Base-by-base conservation (phyloP, 2,888 invertebrate species). In the Agonopterix alstromeriana region DNA sequence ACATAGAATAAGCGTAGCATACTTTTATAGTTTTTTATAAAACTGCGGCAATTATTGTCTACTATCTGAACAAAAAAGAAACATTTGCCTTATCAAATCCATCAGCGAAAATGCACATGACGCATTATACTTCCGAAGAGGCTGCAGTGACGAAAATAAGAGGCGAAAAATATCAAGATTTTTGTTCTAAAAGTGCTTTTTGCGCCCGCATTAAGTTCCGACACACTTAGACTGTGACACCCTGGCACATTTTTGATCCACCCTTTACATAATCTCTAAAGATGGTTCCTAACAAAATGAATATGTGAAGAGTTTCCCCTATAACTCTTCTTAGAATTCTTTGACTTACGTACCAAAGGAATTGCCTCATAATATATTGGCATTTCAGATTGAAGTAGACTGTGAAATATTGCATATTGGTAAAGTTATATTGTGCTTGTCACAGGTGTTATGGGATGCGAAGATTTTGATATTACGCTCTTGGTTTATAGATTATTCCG, bases 401-500 rank as follows among this genome's bases (percentile, higher is more conserved):
- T 80, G 76, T 82, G 82, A 87, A 80, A 85, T 84, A 86, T 81
- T 68, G 82, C 77, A 80, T 85, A 86, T 86, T 85, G 86, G 83
- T 77, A 85, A 86, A 87, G 85, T 87, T 87, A 83, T 86, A 86
- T 86, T 83, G 80, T 79, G 65, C 73, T 72, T 78, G 82, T 84
- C 81, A 77, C 81, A 82, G 82, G 79, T 82, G 81, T 80, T 73
- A 76, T 70, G 67, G 74, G 74, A 65, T 65, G 68, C 61, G 57
- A 56, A 63, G 73, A 69, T 71, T 80, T 73, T 73, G 70, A 65
- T 70, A 67, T 67, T 38, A 38, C n/a, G 27, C 27, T 27, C 27
- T 3, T 3, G 27, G 27, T 27, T 2, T 27, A 27, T 27, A 0
- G 27, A 27, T 27, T 27, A 27, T 27, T 27, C 27, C 27, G 27